Base-by-base conservation (phyloP, 2,113 vertebrate species). In the Antennarius striatus region DNA sequence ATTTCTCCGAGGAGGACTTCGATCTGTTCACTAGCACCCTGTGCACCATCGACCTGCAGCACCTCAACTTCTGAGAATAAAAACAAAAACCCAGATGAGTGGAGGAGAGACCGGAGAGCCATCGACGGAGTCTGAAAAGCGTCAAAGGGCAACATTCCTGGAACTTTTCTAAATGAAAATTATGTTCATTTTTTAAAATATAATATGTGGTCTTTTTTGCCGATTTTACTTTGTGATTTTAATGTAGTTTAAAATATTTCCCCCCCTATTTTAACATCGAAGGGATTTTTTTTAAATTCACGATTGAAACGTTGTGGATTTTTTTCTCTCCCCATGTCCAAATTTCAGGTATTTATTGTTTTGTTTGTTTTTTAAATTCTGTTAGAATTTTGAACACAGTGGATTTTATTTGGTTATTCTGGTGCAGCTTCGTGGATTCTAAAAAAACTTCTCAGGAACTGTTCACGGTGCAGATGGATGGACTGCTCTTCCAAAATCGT, bases 21-120 rank as follows among this genome's bases (percentile, higher is more conserved):
- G 96, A 98, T 76, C 86, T 97, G 59, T 98, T 98, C 83, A 94
- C 93, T 0, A 96, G 95, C 92, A 96, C 96, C 47, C 92, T 99
- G 80, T 96, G 96, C 85, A 89, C 94, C 15, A 95, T 96, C 84
- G 96, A 99, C 86, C 81, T 95, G 62, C 95, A 95, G 13, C 90
- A 94, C 65, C 85, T 97, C 56, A 91, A 94, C 74, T 97, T 96
- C 80, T 95, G 92, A 91, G 63, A 54, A 5, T 43, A 6, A 10
- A 40, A 40, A 6, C 3, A 10, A 40, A 22, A 22, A 22, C 2
- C 1, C 22, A 22, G 22, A 22, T 2, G 22, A 22, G 22, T 9
- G 10, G 42, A 3, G 42, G 13, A 11, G 11, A 12, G 52, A 32
- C 52, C 30, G 52, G 65, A 50, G 54, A 84, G 78, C 85, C 83